Conservation (phyloP, 2,888 invertebrate genomes). For the Oegoconia quadripuncta region DNA sequence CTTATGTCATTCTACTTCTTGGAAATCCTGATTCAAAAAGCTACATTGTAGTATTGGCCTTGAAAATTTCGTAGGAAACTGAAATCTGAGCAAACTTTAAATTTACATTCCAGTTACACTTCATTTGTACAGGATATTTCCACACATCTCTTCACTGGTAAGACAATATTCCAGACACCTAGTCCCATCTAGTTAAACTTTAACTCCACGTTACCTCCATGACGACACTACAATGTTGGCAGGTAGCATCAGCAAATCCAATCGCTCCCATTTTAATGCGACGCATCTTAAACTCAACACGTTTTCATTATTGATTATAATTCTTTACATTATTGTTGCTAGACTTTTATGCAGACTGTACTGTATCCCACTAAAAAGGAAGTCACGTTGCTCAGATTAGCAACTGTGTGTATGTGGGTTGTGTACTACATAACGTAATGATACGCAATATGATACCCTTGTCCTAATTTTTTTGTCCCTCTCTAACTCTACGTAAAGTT, state of each 20-base stretch:
- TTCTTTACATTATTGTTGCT: no score
- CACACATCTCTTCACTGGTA: no score
- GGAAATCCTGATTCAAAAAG: no score
- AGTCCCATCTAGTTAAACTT: background rate
- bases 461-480: slow-evolving; percentile 1
- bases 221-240: background rate
- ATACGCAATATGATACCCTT: slow-evolving; percentile 2
- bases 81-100: no score
- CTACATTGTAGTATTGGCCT: no score
- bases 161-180: no score
- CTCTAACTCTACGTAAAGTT: no score
- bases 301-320: no score
- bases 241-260: background rate
- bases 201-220: background rate
- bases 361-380: slow-evolving; percentile 42
- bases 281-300: background rate
- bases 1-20: no score
- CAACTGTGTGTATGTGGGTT: background rate
- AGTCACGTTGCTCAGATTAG: slow-evolving; percentile 33
- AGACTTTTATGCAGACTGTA: slow-evolving; percentile 8
- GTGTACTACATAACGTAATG: background rate
- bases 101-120: no score
- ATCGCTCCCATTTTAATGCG: background rate
- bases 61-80: no score
- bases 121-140: no score